Conservation (phyloP, 2,797 vertebrate genomes). For the Melanotaenia nigrans region DNA sequence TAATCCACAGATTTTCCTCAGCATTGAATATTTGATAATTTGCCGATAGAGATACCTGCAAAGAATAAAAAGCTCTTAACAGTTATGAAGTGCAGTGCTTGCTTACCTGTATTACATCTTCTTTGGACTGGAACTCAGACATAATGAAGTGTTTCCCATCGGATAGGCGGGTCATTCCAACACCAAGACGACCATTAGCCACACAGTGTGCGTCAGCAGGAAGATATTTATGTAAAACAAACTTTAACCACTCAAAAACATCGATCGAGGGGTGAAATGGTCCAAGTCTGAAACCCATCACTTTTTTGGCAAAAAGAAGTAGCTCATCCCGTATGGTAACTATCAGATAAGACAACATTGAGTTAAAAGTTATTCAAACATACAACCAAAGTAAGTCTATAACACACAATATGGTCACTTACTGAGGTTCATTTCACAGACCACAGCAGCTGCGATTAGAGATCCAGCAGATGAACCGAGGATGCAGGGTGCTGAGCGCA, state of each 20-base stretch:
- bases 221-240: constrained; percentile 73
- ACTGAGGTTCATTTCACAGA: constrained; percentile 81
- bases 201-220: constrained; percentile 85
- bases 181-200: constrained; percentile 83
- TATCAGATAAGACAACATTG: not conserved
- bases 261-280: constrained; percentile 85
- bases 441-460: constrained; percentile 86
- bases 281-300: constrained; percentile 81
- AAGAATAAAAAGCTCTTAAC: not conserved
- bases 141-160: constrained; percentile 84
- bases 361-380: not conserved
- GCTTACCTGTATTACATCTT: constrained; percentile 88
- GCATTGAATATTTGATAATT: not conserved
- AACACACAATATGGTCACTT: constrained; percentile 36
- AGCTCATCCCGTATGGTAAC: constrained; percentile 81
- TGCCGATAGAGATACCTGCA: not conserved
- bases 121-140: constrained; percentile 87
- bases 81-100: not conserved
- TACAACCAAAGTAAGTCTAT: not conserved
- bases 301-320: constrained; percentile 74
- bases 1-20: not conserved
- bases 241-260: constrained; percentile 79
- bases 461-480: constrained; percentile 90
- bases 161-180: constrained; percentile 84
- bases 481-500: constrained; percentile 83